Base-by-base conservation (phyloP, 2,113 vertebrate species). In the Camelus dromedarius region DNA sequence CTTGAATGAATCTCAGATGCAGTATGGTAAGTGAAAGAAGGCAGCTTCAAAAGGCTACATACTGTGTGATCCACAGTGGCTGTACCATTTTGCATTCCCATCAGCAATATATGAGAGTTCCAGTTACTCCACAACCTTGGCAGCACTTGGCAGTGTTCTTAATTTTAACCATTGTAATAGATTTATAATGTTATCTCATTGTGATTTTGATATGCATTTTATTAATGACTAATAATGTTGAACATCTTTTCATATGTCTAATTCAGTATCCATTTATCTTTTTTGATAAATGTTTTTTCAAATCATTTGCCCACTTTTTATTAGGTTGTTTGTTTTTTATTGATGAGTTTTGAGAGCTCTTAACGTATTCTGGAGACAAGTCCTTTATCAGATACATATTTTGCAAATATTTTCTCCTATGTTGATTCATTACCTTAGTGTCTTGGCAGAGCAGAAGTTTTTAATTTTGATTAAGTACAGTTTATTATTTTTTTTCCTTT, bases 201-300 rank as follows among this genome's bases (percentile, higher is more conserved):
- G 58, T 12, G 38, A 22, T 62, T 72, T 96, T 92, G 86, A 56
- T 93, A 85, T 93, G 66, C 28, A 64, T 94, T 93, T 85, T 56
- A 30, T 28, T 85, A 89, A 76, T 76, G 35, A 69, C 8, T 76
- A 81, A 67, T 79, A 50, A 58, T 67, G 15, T 67, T 75, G 67
- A 89, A 26, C 24, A 92, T 70, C 38, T 97, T 94, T 79, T 67
- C 42, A 58, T 79, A 28, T 93, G 20, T 56, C 54, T 67, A 62
- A 62, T 86, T 90, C 35, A 77, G 24, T 90, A 54, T 73, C 8
- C 69, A 75, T 73, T n/a, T 32, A 85, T 86, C 30, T 91, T 92
- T 60, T 89, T 42, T 73, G 35, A 26, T 66, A 76, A 89, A 87
- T 11, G 18, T 32, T 56, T 80, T 94, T 94, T 86, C n/a, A 73